Evolutionary conservation across 2,888 invertebrate genomes (phyloP), one percentile per base, ranked within the genome.

Genomic region (Caenorhabditis panamensis): DNA sequence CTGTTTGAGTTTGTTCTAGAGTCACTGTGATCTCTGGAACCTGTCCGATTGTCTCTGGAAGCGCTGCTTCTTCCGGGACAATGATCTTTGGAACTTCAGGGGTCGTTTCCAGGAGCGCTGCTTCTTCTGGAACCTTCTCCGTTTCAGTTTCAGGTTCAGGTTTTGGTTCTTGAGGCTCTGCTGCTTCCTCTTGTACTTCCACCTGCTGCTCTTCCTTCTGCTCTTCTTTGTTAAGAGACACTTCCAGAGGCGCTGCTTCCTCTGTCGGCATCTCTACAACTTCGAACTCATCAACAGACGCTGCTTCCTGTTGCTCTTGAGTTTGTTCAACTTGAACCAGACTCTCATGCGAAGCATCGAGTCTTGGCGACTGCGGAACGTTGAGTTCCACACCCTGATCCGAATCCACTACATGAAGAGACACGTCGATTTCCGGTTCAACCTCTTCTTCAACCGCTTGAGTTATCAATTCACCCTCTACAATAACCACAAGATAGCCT

Each of bases 371-470:
- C 59, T 75, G 69, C 20, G 69, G 64, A 61, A 75, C 80, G 49
- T 71, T 80, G 22, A 64, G 24, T 36, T 75, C 80, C 4, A 69
- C 68, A 31, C 47, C 69, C 24, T 66, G 56, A 24, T 75, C 69
- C n/a, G 73, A 80, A 37, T 64, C 67, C 5, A 54, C 51, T 22
- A 82, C 76, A 22, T 79, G 77, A 49, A 84, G 67, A 0, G 83
- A 83, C 0, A 86, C 75, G 20, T 86, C 85, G 9, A 86, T 64
- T 59, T 82, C 83, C 13, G 86, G 84, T 59, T 82, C 83, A 0
- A 66, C 49, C 20, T 86, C 83, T 66, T 87, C 86, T n/a, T 53
- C 64, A 36, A 86, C 83, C 36, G 80, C 72, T 61, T 86, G 84
- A 51, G 78, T 82, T 26, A 85, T 81, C 31, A 85, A 24, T 68